Evolutionary conservation across 2,888 invertebrate genomes (phyloP), one percentile per base, ranked within the genome.

Genomic region (Drosophila tripunctata): DNA sequence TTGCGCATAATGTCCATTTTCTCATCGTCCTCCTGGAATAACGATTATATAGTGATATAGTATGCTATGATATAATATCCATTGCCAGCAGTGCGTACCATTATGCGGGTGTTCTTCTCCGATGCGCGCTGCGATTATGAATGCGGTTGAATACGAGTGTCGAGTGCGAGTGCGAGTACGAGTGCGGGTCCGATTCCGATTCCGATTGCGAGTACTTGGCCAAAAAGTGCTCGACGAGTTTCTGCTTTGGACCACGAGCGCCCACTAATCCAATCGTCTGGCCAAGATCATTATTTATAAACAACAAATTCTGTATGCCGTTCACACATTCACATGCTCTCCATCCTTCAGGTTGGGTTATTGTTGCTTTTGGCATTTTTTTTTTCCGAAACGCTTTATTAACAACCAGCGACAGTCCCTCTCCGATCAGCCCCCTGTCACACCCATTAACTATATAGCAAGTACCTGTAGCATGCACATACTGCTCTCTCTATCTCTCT

Each of bases 1-100:
- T 97, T 97, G 90, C 97, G 96, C 93, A 98, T 96, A 92, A 98
- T 96, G 93, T 95, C 95, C 93, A 94, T 94, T 92, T 96, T 96
- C 91, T 96, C 96, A 81, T 95, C 95, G 89, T 96, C 96, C 89
- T 95, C 95, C 88, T 91, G 14, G 21, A 65, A 41, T 45, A 47
- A 52, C 2, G 3, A 2, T 12, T n/a, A 19, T n/a, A 41, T 8
- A 14, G 22, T 5, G 17, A 47, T 33, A 40, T 24, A 15, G 17
- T 4, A 15, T 43, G 10, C 12, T 33, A 47, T 63, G 73, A 73
- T 67, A 73, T 69, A 60, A 70, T 38, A 38, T 44, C 33, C 51
- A 44, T 50, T 21, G 14, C 24, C 47, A 15, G 21, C 56, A 22
- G 24, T 45, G 45, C 54, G 57, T 70, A 74, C 74, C 74, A 74